phyloP scores from a whole-genome alignment of 2,888 invertebrate species.

The Spodoptera exigua region DNA sequence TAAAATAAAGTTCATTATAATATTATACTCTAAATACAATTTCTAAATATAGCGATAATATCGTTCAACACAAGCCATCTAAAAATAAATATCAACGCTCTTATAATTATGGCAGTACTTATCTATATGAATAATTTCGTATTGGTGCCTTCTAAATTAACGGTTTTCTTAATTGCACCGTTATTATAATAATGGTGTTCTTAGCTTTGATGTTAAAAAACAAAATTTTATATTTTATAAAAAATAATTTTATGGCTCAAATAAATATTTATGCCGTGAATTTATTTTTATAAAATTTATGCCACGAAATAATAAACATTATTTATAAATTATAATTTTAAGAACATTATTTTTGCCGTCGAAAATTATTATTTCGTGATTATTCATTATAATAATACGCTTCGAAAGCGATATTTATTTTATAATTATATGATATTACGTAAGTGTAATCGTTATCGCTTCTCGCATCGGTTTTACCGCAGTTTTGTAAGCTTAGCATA shows the following conservation, averaged over 20 bases:
- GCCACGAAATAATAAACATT: no score
- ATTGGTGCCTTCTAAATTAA: conserved; percentile 48
- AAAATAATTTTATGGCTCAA: background rate
- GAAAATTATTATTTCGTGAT: no score
- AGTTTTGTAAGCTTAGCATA: conserved; percentile 31
- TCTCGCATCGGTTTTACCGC: conserved; percentile 11
- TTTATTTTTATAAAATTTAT: no score
- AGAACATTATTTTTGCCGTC: no score
- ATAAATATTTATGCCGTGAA: no score
- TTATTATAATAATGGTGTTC: conserved; percentile 13
- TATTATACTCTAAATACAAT: conserved; percentile 30
- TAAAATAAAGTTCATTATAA: background rate
- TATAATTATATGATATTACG: background rate
- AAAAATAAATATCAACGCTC: conserved; percentile 67
- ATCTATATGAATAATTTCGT: conserved; percentile 43
- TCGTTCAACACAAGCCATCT: conserved; percentile 56
- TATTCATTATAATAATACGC: background rate
- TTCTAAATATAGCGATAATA: conserved; percentile 41
- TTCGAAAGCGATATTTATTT: conserved; percentile 12
- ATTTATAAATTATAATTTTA: no score
- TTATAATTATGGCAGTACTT: conserved; percentile 73
- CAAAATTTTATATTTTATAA: background rate
- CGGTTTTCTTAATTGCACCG: conserved; percentile 32
- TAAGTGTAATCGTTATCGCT: background rate
- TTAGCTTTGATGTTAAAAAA: conserved; percentile 2